These are phyloP conservation scores for Enteromius thamalakanensis DNA, from an alignment of 2,797 vertebrate species.

Conservation along the genomic window DNA sequence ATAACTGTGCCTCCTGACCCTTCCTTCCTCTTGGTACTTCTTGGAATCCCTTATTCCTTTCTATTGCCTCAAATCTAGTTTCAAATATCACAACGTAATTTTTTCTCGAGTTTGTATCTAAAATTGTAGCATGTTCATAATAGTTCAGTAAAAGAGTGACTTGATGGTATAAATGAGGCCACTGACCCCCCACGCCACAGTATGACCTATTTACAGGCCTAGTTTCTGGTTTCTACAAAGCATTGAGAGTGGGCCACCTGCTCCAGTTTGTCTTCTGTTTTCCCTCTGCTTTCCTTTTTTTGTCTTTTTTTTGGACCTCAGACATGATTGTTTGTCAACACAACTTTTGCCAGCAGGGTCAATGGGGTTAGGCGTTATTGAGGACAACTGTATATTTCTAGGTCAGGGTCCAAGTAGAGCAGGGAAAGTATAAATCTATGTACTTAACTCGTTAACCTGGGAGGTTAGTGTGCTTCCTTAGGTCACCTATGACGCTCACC, in stretches of 20 bases:
- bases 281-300: conserved; percentile 4
- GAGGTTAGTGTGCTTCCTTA: conserved; percentile 66
- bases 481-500: conserved; percentile 1
- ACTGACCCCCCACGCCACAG: conserved; percentile 14
- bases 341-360: conserved; percentile 2
- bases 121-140: background rate
- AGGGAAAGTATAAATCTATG: conserved; percentile 72
- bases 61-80: background rate
- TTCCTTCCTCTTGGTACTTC: background rate
- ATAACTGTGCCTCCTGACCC: background rate
- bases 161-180: background rate
- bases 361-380: background rate
- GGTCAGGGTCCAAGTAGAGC: conserved; percentile 16
- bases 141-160: background rate
- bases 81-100: background rate
- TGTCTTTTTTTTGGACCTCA: background rate
- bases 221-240: background rate
- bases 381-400: conserved; percentile 3
- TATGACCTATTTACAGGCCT: conserved; percentile 25
- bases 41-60: background rate
- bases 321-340: conserved; percentile 4
- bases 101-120: background rate
- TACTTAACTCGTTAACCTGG: conserved; percentile 65
- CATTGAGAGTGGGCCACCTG: conserved; percentile 25
- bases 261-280: background rate